phyloP scores from a whole-genome alignment of 2,113 vertebrate genomes.

The Erpornis zantholeuca region DNA sequence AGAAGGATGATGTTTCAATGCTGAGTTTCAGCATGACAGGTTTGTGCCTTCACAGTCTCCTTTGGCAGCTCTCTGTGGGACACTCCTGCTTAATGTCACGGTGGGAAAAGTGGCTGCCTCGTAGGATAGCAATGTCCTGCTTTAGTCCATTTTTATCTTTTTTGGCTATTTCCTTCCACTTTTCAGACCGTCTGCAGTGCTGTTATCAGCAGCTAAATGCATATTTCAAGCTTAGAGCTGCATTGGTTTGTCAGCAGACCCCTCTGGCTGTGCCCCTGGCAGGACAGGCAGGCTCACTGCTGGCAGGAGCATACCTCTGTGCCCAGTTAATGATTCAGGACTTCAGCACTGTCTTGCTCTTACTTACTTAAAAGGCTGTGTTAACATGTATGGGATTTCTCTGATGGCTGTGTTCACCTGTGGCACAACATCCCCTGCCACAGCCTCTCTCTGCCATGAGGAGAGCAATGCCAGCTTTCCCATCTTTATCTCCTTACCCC shows the following conservation, averaged over 20 bases:
- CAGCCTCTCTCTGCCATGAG: rapidly evolving
- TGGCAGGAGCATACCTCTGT: not conserved
- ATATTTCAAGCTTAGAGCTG: not conserved
- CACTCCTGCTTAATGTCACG: not conserved
- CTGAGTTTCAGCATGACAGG: not conserved
- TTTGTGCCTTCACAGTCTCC: not conserved
- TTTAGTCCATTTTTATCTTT: not conserved
- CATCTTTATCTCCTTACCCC: rapidly evolving
- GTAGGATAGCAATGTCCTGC: not conserved
- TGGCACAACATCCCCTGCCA: not conserved
- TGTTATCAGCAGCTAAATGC: not conserved
- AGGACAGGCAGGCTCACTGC: not conserved
- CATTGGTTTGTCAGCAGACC: not conserved
- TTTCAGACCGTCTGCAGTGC: not conserved
- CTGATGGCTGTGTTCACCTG: rapidly evolving
- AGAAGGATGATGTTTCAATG: not conserved
- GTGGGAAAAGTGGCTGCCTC: not conserved
- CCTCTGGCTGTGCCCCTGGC: not conserved
- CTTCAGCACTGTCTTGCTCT: not conserved
- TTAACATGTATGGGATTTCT: not conserved
- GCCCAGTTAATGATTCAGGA: not conserved
- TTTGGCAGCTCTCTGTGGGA: not conserved
- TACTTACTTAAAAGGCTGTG: not conserved
- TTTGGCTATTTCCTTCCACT: not conserved
- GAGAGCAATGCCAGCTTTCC: not conserved